Base-by-base conservation (phyloP, 2,888 invertebrate genomes). In the Apantesis nais region DNA sequence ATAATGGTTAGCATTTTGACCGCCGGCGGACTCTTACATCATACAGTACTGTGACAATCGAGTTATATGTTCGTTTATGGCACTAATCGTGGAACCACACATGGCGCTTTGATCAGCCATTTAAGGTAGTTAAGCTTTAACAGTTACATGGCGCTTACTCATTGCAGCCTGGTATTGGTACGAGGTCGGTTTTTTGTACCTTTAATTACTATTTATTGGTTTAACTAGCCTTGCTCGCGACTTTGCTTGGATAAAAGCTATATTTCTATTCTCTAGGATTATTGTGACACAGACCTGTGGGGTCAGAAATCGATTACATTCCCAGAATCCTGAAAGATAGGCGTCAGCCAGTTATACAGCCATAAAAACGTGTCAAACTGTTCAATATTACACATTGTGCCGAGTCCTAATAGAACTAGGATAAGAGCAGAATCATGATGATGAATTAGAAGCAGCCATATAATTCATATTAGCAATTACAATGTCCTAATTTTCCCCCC, bases 31-130 rank as follows among this genome's bases (percentile, higher is more conserved):
- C 66, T 72, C 70, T 75, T 68, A 75, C 72, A 80, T 79, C 80
- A 83, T 80, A 81, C 81, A 83, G 74, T 79, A 73, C 66, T 74
- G 74, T 74, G 70, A 77, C 79, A 87, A 87, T 86, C 87, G 82
- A 87, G 85, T 86, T 84, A 77, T 77, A 83, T 78, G 83, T 79
- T 81, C 84, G 79, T 81, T 81, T 75, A 70, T 66, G 77, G 75
- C 74, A 79, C 68, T 67, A 80, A 78, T 78, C 75, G 72, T 76
- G 58, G 69, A 85, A 87, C 83, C 84, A 82, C 82, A 78, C 79
- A 84, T 82, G 85, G 83, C 83, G 80, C 84, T 88, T 83, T 84
- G 82, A 81, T 84, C 82, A 78, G 66, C 87, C 90, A 83, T 88
- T 83, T 86, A 87, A 66, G 88, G 89, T 71, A 62, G 74, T 78